Conservation (phyloP, 30 jellyfish, hydroid and myxozoan species). For the Aurelia aurita complex sp. Pacific region DNA sequence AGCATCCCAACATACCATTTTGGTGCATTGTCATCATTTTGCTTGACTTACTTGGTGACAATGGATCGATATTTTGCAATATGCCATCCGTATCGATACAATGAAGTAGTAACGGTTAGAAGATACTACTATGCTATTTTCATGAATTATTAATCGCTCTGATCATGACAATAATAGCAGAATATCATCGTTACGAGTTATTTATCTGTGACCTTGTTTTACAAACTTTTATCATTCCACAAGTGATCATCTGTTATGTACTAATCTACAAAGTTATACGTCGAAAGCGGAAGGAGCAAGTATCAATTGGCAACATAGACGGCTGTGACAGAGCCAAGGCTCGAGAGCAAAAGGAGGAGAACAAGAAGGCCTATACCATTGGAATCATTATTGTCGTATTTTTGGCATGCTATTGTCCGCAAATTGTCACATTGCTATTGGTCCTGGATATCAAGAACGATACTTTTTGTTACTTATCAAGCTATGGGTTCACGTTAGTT, state of each 20-base stretch:
- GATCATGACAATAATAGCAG: too few relatives aligned
- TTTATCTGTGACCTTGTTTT: too few relatives aligned
- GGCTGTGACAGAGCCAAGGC: neutral
- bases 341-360: conserved; percentile 9
- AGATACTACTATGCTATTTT: neutral
- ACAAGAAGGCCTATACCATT: conserved; percentile 5
- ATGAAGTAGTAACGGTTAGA: neutral
- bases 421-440: neutral
- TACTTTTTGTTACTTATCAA: too few relatives aligned
- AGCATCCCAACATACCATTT: neutral
- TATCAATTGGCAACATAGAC: neutral
- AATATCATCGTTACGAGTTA: too few relatives aligned
- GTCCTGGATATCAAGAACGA: too few relatives aligned
- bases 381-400: neutral
- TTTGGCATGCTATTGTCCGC: neutral
- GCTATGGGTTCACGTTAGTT: too few relatives aligned
- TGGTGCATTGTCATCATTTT: neutral
- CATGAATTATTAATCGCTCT: too few relatives aligned
- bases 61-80: conserved; percentile 21
- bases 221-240: neutral
- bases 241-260: neutral
- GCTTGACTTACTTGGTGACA: neutral
- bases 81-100: conserved; percentile 3
- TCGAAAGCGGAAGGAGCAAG: neutral
- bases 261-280: neutral